Conservation (phyloP, 1,140 invertebrate genomes). For the Ceratina australensis region DNA sequence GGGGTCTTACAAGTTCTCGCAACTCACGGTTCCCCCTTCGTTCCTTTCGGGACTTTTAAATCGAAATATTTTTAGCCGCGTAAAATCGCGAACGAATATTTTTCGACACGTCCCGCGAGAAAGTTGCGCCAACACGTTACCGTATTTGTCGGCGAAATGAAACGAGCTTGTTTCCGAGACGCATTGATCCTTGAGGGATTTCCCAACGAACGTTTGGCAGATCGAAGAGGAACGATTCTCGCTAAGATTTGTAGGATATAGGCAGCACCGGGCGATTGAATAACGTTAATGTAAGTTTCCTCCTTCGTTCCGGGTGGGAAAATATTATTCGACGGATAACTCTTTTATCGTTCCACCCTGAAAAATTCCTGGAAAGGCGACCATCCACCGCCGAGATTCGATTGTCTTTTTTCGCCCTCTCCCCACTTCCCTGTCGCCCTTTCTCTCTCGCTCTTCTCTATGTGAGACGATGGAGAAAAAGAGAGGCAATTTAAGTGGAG, state of each 20-base stretch:
- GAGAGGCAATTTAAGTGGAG: slow-evolving; percentile 14
- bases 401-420: slow-evolving; percentile 39
- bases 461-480: slow-evolving; percentile 4
- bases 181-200: neutral
- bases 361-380: slow-evolving; percentile 39
- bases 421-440: too few species aligned
- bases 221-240: too few species aligned
- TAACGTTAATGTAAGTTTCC: slow-evolving; percentile 23
- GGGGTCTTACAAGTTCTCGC: neutral
- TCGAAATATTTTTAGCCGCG: neutral
- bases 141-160: neutral
- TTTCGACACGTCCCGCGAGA: neutral
- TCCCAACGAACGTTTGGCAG: neutral
- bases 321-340: slow-evolving; percentile 36
- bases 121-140: too few species aligned
- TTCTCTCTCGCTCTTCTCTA: too few species aligned
- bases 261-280: slow-evolving; percentile 16
- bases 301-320: neutral
- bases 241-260: slow-evolving; percentile 25
- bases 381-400: slow-evolving; percentile 43
- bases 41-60: neutral
- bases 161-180: neutral
- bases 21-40: neutral
- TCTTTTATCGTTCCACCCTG: slow-evolving; percentile 40
- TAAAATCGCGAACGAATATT: neutral